Base-by-base conservation (phyloP, 1,140 invertebrate genomes). In the Xylocopa sonorina region DNA sequence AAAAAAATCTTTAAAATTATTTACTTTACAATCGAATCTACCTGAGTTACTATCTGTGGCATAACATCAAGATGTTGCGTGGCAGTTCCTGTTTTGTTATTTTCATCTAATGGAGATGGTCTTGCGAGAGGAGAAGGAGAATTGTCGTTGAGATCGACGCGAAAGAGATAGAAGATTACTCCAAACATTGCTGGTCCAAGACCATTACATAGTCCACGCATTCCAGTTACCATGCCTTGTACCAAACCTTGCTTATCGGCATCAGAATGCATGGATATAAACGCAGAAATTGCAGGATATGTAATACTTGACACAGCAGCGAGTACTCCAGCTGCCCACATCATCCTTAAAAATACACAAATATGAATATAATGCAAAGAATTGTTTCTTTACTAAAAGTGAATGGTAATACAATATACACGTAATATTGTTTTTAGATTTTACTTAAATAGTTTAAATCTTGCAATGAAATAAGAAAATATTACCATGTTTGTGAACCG, bases 201-300 rank as follows among this genome's bases (percentile, higher is more conserved):
- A 14, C 97, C 97, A 91, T 96, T 97, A 87, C 96, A 97, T 34
- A 99, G 95, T 18, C 98, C 98, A 83, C 98, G 93, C 95, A 98
- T 98, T 43, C 97, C 98, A 16, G 99, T 99, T 21, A 99, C 97
- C 95, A 99, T 98, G 38, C 99, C 99, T 93, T 99, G 99, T 48
- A 99, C 98, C 38, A 99, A 96, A 95, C 96, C 99, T 94, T 99
- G 99, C 89, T 99, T 97, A 91, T 99, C 99, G 46, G 97, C 96
- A 90, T 98, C 96, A 72, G 98, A 98, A 93, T 99, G 98, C 85
- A 98, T 97, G 18, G 98, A 99, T 50, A 99, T 98, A 94, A 99
- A 99, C 48, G 99, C 97, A 93, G 98, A 99, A 88, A 99, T 99
- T n/a, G 99, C 98, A 63, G 99, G 99, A 94, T 99, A 99, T 1